These are phyloP conservation scores for Daphoenositta chrysoptera DNA, from an alignment of 2,113 vertebrate genomes.

Conservation along the genomic window DNA sequence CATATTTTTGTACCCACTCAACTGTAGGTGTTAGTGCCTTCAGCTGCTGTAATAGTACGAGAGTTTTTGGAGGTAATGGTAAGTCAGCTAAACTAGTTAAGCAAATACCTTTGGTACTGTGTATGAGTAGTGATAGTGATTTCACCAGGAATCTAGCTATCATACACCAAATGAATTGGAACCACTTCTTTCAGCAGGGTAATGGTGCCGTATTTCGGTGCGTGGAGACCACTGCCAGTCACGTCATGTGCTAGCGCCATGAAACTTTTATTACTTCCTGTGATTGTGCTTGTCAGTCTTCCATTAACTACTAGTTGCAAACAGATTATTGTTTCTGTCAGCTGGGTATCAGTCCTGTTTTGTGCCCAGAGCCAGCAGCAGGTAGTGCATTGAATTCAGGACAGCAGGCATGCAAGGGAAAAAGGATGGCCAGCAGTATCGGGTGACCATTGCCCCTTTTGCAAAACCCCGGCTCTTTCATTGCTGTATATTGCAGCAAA, in stretches of 20 bases:
- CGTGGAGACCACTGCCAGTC: not conserved
- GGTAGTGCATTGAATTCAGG: not conserved
- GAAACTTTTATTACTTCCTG: slow-evolving; percentile 45
- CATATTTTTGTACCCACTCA: not conserved
- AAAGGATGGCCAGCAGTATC: not conserved
- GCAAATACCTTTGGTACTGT: not conserved
- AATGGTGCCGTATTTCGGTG: rapidly evolving
- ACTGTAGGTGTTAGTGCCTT: not conserved
- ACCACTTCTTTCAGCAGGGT: not conserved
- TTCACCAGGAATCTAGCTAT: not conserved
- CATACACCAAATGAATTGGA: not conserved
- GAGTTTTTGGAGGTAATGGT: not conserved
- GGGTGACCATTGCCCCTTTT: rapidly evolving
- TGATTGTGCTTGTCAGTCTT: not conserved
- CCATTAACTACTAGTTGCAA: not conserved
- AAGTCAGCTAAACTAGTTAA: not conserved
- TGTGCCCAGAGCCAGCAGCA: not conserved
- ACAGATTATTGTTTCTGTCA: not conserved
- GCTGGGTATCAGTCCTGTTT: not conserved
- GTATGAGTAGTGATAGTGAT: not conserved
- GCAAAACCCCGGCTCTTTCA: not conserved
- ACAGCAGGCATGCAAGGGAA: not conserved
- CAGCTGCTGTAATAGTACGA: not conserved
- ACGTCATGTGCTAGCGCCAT: not conserved
- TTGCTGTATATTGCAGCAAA: not conserved